phyloP scores from a whole-genome alignment of 2,113 vertebrate genomes.

The Pygoscelis antarcticus region DNA sequence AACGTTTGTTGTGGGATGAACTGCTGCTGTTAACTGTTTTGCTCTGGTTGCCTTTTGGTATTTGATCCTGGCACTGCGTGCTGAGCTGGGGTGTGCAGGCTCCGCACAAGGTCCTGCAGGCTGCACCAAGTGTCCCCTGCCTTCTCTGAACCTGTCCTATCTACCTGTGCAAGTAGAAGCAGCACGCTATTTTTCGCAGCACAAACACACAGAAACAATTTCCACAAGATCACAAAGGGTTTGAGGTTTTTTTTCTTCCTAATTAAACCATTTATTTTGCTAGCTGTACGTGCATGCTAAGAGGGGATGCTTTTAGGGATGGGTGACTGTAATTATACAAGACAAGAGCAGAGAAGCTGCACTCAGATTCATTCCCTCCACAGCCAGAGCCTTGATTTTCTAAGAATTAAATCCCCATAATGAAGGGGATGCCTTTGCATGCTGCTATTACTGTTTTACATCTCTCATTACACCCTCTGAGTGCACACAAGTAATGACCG shows the following conservation, averaged over 20 bases:
- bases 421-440: not conserved
- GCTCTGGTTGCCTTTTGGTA: not conserved
- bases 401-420: conserved; percentile 28
- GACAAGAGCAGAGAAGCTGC: conserved; percentile 39
- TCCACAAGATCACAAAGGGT: not conserved
- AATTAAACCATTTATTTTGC: not conserved
- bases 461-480: not conserved
- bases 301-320: conserved; percentile 34
- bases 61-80: not conserved
- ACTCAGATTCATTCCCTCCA: conserved; percentile 20
- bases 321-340: conserved; percentile 43
- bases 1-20: not conserved
- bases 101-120: not conserved
- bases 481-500: not conserved
- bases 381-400: conserved; percentile 37
- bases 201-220: not conserved
- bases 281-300: not conserved
- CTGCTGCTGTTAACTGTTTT: not conserved
- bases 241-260: not conserved
- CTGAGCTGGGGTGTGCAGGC: not conserved
- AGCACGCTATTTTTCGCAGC: not conserved
- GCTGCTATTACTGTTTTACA: not conserved
- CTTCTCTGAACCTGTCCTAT: not conserved
- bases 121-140: not conserved
- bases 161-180: not conserved